phyloP scores from a whole-genome alignment of 2,797 vertebrate genomes.

The Manis javanica region DNA sequence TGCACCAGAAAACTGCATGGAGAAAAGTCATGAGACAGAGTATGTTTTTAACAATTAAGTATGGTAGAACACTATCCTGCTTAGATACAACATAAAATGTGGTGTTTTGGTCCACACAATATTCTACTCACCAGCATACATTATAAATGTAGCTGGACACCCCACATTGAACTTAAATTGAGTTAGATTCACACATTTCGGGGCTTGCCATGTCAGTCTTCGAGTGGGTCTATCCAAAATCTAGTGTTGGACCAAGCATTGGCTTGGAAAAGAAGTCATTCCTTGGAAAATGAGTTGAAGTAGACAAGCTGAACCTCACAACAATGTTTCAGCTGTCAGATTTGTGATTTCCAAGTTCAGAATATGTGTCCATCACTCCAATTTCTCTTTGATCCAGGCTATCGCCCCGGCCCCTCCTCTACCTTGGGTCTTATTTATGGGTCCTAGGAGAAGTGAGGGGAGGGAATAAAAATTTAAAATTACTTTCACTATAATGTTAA shows the following conservation, averaged over 20 bases:
- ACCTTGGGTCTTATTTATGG: neutral
- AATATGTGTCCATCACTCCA: neutral
- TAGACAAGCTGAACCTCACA: neutral
- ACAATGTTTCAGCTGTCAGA: neutral
- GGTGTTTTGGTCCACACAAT: neutral
- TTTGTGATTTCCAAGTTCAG: neutral
- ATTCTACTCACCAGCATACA: neutral
- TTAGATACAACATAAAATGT: slow-evolving; percentile 24
- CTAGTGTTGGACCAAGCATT: neutral
- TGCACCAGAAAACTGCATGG: neutral
- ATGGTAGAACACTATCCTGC: neutral
- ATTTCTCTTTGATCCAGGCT: neutral
- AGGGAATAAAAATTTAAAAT: slow-evolving; percentile 10
- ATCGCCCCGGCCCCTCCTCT: neutral
- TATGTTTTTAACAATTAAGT: neutral
- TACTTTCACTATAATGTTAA: neutral
- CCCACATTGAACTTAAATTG: neutral
- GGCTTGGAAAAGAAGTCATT: neutral
- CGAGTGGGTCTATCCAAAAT: neutral
- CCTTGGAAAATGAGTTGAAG: neutral
- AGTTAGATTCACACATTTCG: neutral
- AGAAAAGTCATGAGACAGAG: neutral
- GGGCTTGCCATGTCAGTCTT: neutral
- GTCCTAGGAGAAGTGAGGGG: neutral
- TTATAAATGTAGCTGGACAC: neutral